phyloP scores from a whole-genome alignment of 2,113 vertebrate genomes.

The Porphyrio hochstetteri region DNA sequence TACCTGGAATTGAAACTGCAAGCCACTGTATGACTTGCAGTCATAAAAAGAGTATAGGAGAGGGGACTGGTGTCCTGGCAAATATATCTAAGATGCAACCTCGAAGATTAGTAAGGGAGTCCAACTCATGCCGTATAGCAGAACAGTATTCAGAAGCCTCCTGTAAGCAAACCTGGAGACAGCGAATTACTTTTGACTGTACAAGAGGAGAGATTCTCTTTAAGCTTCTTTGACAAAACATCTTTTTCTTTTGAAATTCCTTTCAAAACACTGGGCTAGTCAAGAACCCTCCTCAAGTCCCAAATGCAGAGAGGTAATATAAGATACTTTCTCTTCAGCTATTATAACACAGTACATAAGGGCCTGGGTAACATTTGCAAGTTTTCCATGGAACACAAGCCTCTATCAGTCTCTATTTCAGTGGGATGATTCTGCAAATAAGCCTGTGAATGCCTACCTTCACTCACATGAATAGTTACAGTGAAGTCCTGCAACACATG shows the following conservation, averaged over 20 bases:
- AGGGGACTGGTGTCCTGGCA: not conserved
- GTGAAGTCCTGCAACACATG: not conserved
- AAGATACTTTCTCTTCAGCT: not conserved
- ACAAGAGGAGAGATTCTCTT: not conserved
- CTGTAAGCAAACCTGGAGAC: not conserved
- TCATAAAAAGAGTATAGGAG: not conserved
- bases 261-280: not conserved
- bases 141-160: not conserved
- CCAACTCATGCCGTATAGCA: not conserved
- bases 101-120: not conserved
- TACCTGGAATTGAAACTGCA: not conserved
- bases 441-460: not conserved
- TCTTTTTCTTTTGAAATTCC: not conserved
- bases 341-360: not conserved
- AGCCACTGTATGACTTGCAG: not conserved
- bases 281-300: not conserved
- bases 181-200: not conserved
- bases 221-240: not conserved
- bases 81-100: not conserved
- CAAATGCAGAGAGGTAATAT: not conserved
- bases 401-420: not conserved
- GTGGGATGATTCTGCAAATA: not conserved
- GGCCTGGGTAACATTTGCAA: not conserved
- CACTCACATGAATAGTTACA: not conserved
- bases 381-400: not conserved